Evolutionary conservation across 2,797 vertebrate genomes (phyloP).

Genomic region (Bucorvus abyssinicus): DNA sequence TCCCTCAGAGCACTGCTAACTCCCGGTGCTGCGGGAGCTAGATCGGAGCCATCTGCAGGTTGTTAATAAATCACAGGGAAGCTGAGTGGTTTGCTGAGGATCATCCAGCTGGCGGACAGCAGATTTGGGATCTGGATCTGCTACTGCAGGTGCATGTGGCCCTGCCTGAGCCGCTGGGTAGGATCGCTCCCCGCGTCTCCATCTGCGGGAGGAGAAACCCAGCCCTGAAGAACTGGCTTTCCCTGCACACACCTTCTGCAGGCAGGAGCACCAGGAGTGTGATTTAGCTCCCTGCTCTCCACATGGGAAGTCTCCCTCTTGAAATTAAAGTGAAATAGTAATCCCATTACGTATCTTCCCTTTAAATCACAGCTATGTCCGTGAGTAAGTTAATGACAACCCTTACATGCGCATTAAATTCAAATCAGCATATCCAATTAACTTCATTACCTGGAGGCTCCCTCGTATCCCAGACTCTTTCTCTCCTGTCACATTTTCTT

Average conservation of each 20-base stretch:
- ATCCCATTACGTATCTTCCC: conserved; percentile 49
- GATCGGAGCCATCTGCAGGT: neutral
- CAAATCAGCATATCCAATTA: conserved; percentile 75
- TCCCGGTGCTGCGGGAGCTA: accelerated
- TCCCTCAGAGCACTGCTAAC: neutral
- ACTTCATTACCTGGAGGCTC: conserved; percentile 67
- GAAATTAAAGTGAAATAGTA: conserved; percentile 47
- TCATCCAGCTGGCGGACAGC: accelerated
- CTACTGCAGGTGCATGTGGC: accelerated
- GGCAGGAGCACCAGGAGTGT: neutral
- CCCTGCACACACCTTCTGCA: neutral
- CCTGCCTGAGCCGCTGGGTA: too few relatives aligned
- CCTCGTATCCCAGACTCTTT: conserved; percentile 7
- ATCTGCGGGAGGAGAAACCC: neutral
- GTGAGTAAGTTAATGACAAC: conserved; percentile 66
- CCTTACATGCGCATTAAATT: conserved; percentile 61
- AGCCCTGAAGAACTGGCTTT: neutral
- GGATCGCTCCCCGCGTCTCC: accelerated
- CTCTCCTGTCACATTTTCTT: conserved; percentile 46
- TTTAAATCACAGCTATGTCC: conserved; percentile 64
- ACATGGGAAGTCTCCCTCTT: neutral
- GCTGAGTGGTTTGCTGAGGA: neutral
- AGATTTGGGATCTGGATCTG: neutral
- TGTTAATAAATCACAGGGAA: neutral
- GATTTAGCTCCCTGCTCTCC: neutral